Base-by-base conservation (phyloP, 2,113 vertebrate species). In the Petroica traversi region DNA sequence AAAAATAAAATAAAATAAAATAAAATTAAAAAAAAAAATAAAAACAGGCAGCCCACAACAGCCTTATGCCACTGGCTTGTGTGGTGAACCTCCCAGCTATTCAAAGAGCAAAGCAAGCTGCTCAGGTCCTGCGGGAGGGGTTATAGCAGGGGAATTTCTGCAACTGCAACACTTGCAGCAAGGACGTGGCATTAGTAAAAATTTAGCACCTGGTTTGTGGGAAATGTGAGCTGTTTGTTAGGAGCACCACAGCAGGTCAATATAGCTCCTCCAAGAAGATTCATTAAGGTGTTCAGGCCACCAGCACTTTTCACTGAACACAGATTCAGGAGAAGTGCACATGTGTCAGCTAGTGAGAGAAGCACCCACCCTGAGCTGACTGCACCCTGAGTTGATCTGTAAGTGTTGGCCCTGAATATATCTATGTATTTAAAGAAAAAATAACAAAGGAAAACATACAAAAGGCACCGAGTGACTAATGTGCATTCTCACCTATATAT, bases 21-120 rank as follows among this genome's bases (percentile, higher is more conserved):
- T 59, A 61, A 36, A 8, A 69, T 45, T n/a, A n/a, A n/a, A 33
- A 94, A 72, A 75, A 23, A 38, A 63, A 59, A 74, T 29, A 51
- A 67, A 85, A 85, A 8, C 0, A 0, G 23, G 19, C 31, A 68
- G 40, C n/a, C 46, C 22, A 18, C 19, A 84, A 38, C 17, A 88
- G 23, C 41, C 0, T 0, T 22, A 26, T 34, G 49, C 17, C 18
- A 24, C 52, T n/a, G 36, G 62, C 18, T 85, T 45, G 4, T 14
- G 36, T 74, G 61, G 31, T 54, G 40, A 86, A 51, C 24, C 22
- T 75, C 38, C 40, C 74, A 64, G 73, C 25, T 75, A 61, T 26
- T 61, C 41, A 26, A 28, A 72, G 41, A 88, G 40, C 28, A 61
- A 85, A 75, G 31, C 3, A 46, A 77, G 34, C 19, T 63, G 38